These are phyloP conservation scores for Sminthurides aquaticus DNA, from an alignment of 2,888 invertebrate genomes.

Conservation along the genomic window DNA sequence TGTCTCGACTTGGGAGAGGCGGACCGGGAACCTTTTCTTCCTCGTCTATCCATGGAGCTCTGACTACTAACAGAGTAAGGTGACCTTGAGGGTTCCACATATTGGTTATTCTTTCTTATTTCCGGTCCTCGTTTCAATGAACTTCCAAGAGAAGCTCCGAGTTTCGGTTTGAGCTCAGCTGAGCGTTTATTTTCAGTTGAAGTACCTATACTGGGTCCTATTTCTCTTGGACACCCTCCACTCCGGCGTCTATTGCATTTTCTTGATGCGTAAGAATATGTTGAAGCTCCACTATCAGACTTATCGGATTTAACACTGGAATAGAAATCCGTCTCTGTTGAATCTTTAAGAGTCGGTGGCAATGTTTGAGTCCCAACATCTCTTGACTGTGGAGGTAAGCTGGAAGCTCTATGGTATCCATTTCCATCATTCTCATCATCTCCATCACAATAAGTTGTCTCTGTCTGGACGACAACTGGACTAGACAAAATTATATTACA, in stretches of 20 bases:
- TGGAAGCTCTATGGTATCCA: slow-evolving; percentile 12
- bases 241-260: not conserved
- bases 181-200: no score
- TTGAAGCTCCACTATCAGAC: not conserved
- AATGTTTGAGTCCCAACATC: slow-evolving; percentile 21
- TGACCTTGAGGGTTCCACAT: not conserved
- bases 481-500: slow-evolving; percentile 53
- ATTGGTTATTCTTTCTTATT: not conserved
- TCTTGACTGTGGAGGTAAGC: slow-evolving; percentile 4
- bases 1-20: slow-evolving; percentile 15
- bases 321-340: not conserved
- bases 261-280: not conserved
- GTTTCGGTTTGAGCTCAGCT: not conserved
- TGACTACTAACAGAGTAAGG: not conserved
- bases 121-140: not conserved
- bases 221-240: not conserved
- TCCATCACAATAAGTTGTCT: not conserved
- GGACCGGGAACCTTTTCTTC: slow-evolving; percentile 10
- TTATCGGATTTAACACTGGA: not conserved
- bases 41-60: not conserved
- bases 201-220: not conserved
- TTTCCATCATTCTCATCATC: not conserved
- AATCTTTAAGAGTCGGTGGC: not conserved
- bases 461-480: not conserved
- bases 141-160: not conserved